Percentiles rank a stretch among this genome's conserved stretches.
Evolutionary conservation across 2,797 vertebrate genomes (phyloP).

Genomic region (Psittacula echo): DNA sequence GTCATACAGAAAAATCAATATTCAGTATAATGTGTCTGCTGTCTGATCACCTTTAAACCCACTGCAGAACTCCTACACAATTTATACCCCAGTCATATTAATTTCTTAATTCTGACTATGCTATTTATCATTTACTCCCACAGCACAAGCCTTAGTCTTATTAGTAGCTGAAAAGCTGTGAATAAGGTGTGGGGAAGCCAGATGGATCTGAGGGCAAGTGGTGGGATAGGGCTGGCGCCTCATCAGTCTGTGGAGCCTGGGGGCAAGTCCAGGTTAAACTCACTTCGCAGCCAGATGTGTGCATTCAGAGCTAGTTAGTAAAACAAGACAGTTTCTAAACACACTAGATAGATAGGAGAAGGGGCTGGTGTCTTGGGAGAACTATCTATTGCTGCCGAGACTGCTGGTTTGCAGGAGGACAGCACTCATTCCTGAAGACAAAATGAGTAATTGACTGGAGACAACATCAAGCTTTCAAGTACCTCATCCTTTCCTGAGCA

Average conservation of each 20-base stretch:
- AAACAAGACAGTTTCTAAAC: not conserved
- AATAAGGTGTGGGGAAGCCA: fast-evolving
- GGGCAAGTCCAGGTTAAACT: fast-evolving
- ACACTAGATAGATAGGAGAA: fast-evolving
- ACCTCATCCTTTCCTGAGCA: not conserved
- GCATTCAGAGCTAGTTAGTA: fast-evolving
- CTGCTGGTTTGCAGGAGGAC: not conserved
- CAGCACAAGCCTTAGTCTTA: not conserved
- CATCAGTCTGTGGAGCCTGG: fast-evolving
- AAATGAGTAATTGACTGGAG: not conserved
- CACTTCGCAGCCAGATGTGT: not conserved
- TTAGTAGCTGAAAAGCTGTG: fast-evolving
- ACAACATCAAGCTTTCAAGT: fast-evolving
- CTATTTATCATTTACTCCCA: not conserved
- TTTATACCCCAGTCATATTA: not conserved
- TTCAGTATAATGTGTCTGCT: not conserved
- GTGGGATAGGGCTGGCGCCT: not conserved
- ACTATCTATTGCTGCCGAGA: not conserved
- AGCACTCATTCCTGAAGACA: not conserved
- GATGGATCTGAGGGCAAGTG: not conserved
- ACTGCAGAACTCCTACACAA: not conserved
- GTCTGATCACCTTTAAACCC: not conserved
- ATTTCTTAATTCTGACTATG: not conserved
- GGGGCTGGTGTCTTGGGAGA: not conserved
- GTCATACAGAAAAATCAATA: not conserved